phyloP scores from a whole-genome alignment of 2,797 vertebrate species.

The Cyprinodon diabolis region DNA sequence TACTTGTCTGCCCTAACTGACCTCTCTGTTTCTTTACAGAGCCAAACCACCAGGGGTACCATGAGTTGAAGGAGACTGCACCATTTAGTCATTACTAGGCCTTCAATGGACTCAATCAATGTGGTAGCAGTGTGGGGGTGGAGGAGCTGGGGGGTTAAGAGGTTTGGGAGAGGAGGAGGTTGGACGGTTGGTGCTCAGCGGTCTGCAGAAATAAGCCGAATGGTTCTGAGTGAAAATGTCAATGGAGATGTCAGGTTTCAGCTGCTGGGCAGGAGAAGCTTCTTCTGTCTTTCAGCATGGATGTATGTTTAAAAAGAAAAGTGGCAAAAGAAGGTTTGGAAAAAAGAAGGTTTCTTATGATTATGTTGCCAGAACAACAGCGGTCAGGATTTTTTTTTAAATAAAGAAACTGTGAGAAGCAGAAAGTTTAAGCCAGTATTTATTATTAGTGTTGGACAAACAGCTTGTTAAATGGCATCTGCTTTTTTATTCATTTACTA shows the following conservation, averaged over 20 bases:
- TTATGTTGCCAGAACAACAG: background rate
- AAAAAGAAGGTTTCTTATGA: background rate
- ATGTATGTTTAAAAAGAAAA: background rate
- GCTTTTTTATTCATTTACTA: background rate
- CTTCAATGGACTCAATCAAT: constrained; percentile 75
- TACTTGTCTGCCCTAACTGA: constrained; percentile 76
- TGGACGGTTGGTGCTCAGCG: constrained; percentile 27
- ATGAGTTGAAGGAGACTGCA: constrained; percentile 87
- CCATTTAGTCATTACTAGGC: constrained; percentile 83
- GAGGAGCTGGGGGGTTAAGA: background rate
- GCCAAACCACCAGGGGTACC: constrained; percentile 86
- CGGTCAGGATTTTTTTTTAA: background rate
- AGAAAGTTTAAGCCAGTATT: background rate
- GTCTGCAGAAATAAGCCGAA: constrained; percentile 33
- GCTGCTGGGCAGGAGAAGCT: constrained; percentile 13
- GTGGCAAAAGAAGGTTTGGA: background rate
- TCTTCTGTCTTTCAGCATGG: constrained; percentile 3
- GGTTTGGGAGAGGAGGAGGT: constrained; percentile 20
- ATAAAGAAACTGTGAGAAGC: background rate
- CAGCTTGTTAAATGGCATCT: background rate
- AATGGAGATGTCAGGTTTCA: constrained; percentile 25
- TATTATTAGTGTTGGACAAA: background rate
- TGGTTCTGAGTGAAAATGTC: constrained; percentile 39
- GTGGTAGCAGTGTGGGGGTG: constrained; percentile 43
- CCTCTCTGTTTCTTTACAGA: constrained; percentile 85